A percentile compares a stretch with the other conserved stretches of the same genome.
phyloP scores from a whole-genome alignment of 2,888 invertebrate species.

The Nomada goodeniana region DNA sequence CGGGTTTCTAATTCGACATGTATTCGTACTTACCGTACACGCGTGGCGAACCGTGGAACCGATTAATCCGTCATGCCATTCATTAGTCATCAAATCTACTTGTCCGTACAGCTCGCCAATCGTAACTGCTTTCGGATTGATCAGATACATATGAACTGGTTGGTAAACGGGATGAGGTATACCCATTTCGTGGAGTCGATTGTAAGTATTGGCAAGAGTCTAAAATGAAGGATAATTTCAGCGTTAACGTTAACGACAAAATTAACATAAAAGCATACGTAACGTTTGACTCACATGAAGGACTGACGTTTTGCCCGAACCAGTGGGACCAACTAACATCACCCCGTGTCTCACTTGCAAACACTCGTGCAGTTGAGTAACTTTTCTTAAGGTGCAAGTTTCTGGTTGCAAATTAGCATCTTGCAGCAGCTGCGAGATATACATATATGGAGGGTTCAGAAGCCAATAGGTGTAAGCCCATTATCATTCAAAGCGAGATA shows the following conservation, averaged over 20 bases:
- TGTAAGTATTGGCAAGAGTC: slow-evolving; percentile 90
- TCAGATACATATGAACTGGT: slow-evolving; percentile 90
- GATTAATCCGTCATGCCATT: slow-evolving; percentile 96
- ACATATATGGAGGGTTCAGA: background rate
- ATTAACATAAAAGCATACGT: background rate
- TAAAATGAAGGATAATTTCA: slow-evolving; percentile 78
- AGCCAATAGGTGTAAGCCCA: too few species aligned
- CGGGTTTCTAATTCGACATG: too few species aligned
- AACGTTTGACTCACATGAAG: slow-evolving; percentile 86
- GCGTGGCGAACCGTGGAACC: slow-evolving; percentile 88
- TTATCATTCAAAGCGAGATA: too few species aligned
- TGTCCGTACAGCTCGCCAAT: slow-evolving; percentile 96
- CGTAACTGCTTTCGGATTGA: slow-evolving; percentile 95
- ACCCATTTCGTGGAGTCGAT: slow-evolving; percentile 87
- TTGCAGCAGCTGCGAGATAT: slow-evolving; percentile 83
- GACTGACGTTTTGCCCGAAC: slow-evolving; percentile 93
- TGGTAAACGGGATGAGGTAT: slow-evolving; percentile 87
- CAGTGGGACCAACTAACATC: slow-evolving; percentile 96
- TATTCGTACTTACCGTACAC: slow-evolving; percentile 85
- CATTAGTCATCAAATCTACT: slow-evolving; percentile 92
- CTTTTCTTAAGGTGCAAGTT: slow-evolving; percentile 88
- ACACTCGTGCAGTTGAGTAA: slow-evolving; percentile 95
- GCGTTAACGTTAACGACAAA: background rate
- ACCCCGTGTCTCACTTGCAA: slow-evolving; percentile 97
- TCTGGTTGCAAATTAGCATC: slow-evolving; percentile 89